Conservation (phyloP, 2,888 invertebrate genomes). For the Brachyptera putata region DNA sequence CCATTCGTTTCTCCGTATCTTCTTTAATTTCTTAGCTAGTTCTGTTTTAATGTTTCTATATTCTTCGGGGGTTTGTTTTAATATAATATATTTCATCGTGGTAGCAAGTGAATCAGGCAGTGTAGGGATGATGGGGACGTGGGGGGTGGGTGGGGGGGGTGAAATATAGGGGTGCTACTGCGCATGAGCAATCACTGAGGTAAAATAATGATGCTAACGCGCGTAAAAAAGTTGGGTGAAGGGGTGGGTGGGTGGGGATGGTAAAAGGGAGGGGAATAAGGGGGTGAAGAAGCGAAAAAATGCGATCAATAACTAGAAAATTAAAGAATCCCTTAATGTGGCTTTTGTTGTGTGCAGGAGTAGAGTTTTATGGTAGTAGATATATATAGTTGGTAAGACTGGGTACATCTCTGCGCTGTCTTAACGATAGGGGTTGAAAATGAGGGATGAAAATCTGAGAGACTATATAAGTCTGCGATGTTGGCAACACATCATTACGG, state of each 20-base stretch:
- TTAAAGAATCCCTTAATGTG: conserved; percentile 22
- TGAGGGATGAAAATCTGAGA: no score
- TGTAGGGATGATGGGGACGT: background rate
- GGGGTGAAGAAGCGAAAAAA: conserved; percentile 19
- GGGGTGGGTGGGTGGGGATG: background rate
- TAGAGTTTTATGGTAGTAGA: no score
- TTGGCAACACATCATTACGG: no score
- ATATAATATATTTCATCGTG: conserved; percentile 14
- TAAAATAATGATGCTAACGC: conserved; percentile 22
- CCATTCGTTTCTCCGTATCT: no score
- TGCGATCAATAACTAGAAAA: conserved; percentile 22
- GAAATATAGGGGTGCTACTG: conserved; percentile 3
- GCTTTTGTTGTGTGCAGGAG: conserved; percentile 6
- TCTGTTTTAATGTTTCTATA: conserved; percentile 19
- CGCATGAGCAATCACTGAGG: conserved; percentile 22
- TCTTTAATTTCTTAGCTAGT: conserved; percentile 1
- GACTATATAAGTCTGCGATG: no score
- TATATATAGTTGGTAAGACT: no score
- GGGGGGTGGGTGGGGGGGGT: background rate
- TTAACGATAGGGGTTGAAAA: no score
- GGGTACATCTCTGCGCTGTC: background rate
- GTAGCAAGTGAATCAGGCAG: conserved; percentile 9
- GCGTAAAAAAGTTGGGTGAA: conserved; percentile 14
- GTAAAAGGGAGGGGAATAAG: background rate
- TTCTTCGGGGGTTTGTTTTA: conserved; percentile 20